Conservation (phyloP, 2,797 vertebrate species). For the Cynopterus sphinx region DNA sequence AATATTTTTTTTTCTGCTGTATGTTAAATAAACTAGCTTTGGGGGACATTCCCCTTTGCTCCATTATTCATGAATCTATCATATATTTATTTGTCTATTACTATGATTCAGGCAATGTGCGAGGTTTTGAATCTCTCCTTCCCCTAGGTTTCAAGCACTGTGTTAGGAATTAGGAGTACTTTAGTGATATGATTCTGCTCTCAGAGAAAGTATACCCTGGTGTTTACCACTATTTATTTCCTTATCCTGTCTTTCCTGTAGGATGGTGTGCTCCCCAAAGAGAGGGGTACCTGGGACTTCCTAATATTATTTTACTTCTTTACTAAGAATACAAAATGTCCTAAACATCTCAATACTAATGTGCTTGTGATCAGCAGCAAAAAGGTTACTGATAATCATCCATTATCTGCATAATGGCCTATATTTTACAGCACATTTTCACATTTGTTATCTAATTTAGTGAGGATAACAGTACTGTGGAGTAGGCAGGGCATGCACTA, state of each 20-base stretch:
- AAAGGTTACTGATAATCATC: background rate
- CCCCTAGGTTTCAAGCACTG: background rate
- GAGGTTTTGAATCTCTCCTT: background rate
- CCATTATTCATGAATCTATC: background rate
- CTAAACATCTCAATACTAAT: background rate
- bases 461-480: background rate
- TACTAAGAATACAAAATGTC: background rate
- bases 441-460: background rate
- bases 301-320: background rate
- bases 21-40: background rate
- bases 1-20: slow-evolving; percentile 11
- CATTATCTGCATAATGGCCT: background rate
- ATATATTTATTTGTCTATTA: background rate
- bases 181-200: background rate
- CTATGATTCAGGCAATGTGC: background rate
- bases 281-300: background rate
- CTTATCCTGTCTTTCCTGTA: background rate
- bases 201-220: background rate
- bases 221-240: background rate
- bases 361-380: background rate
- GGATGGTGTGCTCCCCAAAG: background rate
- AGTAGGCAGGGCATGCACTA: background rate
- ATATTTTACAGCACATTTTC: background rate
- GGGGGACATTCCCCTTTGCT: background rate
- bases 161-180: background rate